These are phyloP conservation scores for Hirtodrosophila duncani DNA, from an alignment of 2,888 invertebrate species.

Conservation along the genomic window DNA sequence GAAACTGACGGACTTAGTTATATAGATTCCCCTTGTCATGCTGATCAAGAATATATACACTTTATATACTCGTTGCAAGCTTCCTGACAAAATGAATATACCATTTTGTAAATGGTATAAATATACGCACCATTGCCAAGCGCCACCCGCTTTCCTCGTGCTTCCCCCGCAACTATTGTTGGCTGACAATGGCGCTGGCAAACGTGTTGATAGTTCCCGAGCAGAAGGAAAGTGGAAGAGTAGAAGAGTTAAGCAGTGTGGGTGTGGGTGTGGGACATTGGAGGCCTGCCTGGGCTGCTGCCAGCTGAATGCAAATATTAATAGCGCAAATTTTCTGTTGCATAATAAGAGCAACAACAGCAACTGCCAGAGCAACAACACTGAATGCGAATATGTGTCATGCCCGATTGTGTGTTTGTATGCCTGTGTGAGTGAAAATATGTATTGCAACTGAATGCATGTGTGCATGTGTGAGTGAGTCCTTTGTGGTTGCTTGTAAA, in stretches of 20 bases:
- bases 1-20: too few species aligned
- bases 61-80: too few species aligned
- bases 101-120: slow-evolving; percentile 16
- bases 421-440: background rate
- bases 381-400: slow-evolving; percentile 21
- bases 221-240: slow-evolving; percentile 12
- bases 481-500: slow-evolving; percentile 12
- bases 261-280: background rate
- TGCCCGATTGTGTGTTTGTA: slow-evolving; percentile 6
- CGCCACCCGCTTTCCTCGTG: slow-evolving; percentile 7
- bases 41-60: too few species aligned
- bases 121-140: slow-evolving; percentile 52
- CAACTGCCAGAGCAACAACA: background rate
- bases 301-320: slow-evolving; percentile 68
- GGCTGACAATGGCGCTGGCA: slow-evolving; percentile 51
- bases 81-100: too few species aligned
- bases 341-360: slow-evolving; percentile 36
- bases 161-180: slow-evolving; percentile 40
- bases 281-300: slow-evolving; percentile 13
- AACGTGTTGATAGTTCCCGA: slow-evolving; percentile 44
- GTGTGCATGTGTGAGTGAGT: slow-evolving; percentile 11
- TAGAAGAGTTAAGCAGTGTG: background rate
- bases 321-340: slow-evolving; percentile 59
- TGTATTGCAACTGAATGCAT: background rate
- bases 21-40: too few species aligned